Conservation (phyloP, 2,113 vertebrate species). For the Cettia cetti region DNA sequence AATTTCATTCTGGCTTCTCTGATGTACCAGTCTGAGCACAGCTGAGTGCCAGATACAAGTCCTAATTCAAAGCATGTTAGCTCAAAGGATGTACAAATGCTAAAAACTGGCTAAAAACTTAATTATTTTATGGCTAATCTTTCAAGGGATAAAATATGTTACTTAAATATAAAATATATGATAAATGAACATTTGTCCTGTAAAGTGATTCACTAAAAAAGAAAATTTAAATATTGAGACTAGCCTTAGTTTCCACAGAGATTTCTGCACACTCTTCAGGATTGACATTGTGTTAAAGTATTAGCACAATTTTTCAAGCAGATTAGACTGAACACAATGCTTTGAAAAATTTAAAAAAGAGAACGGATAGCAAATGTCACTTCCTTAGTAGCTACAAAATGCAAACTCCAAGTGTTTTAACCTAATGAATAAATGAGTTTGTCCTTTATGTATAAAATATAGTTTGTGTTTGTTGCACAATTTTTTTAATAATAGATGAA, state of each 20-base stretch:
- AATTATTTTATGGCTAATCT: neutral
- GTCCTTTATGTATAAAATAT: slow-evolving; percentile 88
- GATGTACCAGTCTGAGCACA: neutral
- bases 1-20: neutral
- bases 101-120: neutral
- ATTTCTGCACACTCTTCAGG: neutral
- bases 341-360: slow-evolving; percentile 75
- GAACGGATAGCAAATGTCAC: slow-evolving; percentile 71
- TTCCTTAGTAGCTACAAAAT: slow-evolving; percentile 76
- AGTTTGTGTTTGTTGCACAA: slow-evolving; percentile 82
- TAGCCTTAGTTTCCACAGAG: neutral
- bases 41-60: neutral
- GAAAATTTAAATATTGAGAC: neutral
- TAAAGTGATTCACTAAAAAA: neutral
- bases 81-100: neutral
- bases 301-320: slow-evolving; percentile 64
- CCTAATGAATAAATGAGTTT: slow-evolving; percentile 89
- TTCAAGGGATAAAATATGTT: neutral
- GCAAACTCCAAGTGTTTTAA: slow-evolving; percentile 79
- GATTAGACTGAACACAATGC: slow-evolving; percentile 46
- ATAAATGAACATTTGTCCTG: neutral
- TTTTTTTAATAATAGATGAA: slow-evolving; percentile 88
- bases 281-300: slow-evolving; percentile 13
- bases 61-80: neutral
- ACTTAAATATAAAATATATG: neutral